Evolutionary conservation across 2,113 vertebrate species (phyloP), one percentile per base, ranked within the genome.

Genomic region (Sander lucioperca): DNA sequence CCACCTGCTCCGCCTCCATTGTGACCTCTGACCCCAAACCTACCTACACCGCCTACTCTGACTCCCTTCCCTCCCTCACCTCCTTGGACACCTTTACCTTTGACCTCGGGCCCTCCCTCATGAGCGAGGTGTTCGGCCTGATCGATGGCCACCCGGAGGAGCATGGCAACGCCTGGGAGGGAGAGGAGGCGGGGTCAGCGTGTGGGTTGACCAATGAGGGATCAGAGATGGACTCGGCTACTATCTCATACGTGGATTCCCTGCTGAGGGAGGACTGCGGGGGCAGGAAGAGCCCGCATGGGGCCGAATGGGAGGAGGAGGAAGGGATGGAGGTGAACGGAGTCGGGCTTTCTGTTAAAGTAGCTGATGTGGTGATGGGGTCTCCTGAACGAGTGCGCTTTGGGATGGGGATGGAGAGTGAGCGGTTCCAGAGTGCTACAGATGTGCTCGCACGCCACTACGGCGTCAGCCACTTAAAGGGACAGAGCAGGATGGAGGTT

Each of bases 91-190:
- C 97, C 77, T 98, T 99, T 91, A 97, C 95, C 77, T 94, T 99
- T 6, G 98, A 99, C 90, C 96, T 99, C 0, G 98, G 98, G 11
- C 98, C 98, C 21, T 99, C 98, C 12, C 96, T 99, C 62, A 97
- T 99, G 96, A 98, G 96, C 0, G 98, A 99, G 91, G 96, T 99
- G 15, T 95, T 99, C 50, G 94, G 96, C 59, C 93, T 97, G 89
- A 97, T 99, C 82, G 94, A 95, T 81, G 51, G 85, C 79, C 86
- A 86, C 56, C 5, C 36, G 0, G 92, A 83, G 50, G 89, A 90
- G 21, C 50, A 80, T 9, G 16, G 43, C 58, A 80, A 78, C 6
- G 2, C 47, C 50, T 93, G 92, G 91, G 92, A 90, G 39, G 80
- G 74, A 0, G 92, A 93, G 61, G 90, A 92, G 68, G 87, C 19